Evolutionary conservation across 2,113 vertebrate species (phyloP), one percentile per base, ranked within the genome.

Genomic region (Atrichornis clamosus): DNA sequence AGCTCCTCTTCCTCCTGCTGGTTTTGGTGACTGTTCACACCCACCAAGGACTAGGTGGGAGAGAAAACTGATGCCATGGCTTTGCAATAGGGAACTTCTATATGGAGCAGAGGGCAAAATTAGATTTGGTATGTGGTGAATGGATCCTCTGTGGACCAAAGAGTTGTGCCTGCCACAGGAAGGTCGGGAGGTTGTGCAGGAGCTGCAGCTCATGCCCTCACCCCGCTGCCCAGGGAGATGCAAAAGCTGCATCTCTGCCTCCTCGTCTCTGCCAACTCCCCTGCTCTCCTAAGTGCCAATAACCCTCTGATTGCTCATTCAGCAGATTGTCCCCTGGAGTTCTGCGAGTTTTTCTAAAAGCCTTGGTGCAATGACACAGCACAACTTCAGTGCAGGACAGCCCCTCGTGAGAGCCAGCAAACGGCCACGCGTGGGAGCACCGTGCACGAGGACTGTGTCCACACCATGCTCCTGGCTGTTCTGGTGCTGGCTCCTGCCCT

Each of bases 381-480:
- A 0, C 22, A 2, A 21, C 39, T 53, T 39, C 44, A 47, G 82
- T 4, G 42, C 70, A 49, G 81, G 56, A 33, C 47, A 42, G 12
- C 19, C 39, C 39, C 39, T 26, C 3, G 44, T 28, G 49, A n/a
- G 33, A 62, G 44, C 4, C 27, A 16, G 58, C 22, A 53, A 13
- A 35, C 1, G 9, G 46, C 46, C 11, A 3, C 7, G 18, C 69
- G 10, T 28, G 63, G 47, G 46, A 77, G 18, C 33, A 21, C 23
- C 0, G 0, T 28, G 60, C 11, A 3, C 11, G 21, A 28, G 56
- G 69, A 37, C 14, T 16, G 2, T 33, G 65, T 20, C 60, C 33
- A 1, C 1, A 4, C 59, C 4, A 3, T 37, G 55, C 26, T 89
- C 26, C 60, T 1, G 9, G 33, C 30, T 7, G 0, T 41, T 32